Base-by-base conservation (phyloP, 2,113 vertebrate species). In the Myxocyprinus asiaticus region DNA sequence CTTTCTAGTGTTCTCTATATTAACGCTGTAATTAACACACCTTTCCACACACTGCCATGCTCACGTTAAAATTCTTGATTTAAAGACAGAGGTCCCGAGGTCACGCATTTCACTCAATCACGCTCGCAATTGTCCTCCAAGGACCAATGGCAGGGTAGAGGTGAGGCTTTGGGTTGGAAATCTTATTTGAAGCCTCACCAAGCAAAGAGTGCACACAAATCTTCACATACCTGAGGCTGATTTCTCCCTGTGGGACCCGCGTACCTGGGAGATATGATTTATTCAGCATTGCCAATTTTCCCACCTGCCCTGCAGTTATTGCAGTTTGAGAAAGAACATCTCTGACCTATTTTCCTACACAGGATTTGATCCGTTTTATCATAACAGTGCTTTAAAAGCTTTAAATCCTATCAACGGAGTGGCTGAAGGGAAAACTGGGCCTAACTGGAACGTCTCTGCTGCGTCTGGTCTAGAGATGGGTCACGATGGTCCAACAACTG, bases 11-110 rank as follows among this genome's bases (percentile, higher is more conserved):
- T 77, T 55, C 47, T 82, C 48, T 78, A 56, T 81, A 80, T 78
- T 77, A 87, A 82, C 7, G 62, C 67, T 76, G 56, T 79, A 84
- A 82, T 85, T 84, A 82, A 78, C 61, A 45, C 56, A 45, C 56
- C 65, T 33, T 55, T 8, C 53, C 65, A 73, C 55, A 69, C 62
- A n/a, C 42, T 43, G 10, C 65, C 22, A 50, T 4, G 10, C 14
- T 65, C 33, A 9, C 22, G 47, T 66, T 22, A 63, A 68, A 78
- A 42, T 5, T 9, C 17, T 45, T 78, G 59, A 75, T 81, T 81
- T 84, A 78, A 81, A 81, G 50, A 59, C 51, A 22, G 58, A 48
- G 73, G 17, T 15, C 45, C 50, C 9, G 50, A 78, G 77, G 80
- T 82, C 70, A 79, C 53, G 65, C 42, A 79, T 81, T 64, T 76